Evolutionary conservation across 2,113 vertebrate genomes (phyloP).

Genomic region (Patagioenas fasciata): DNA sequence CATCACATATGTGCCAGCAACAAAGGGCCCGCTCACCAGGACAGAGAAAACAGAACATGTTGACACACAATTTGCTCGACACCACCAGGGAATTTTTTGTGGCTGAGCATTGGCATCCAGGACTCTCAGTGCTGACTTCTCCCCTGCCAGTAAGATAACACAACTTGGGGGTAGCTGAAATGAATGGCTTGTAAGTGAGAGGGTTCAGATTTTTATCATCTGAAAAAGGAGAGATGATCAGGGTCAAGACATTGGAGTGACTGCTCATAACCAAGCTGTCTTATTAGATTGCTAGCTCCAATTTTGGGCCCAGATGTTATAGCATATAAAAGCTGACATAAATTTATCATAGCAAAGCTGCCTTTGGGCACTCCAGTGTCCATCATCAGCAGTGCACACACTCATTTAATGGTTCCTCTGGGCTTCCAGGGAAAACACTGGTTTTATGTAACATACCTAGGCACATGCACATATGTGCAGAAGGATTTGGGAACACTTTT

Average conservation of each 20-base stretch:
- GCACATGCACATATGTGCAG: background rate
- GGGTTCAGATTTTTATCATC: background rate
- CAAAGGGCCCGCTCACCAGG: accelerated
- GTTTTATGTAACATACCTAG: constrained; percentile 33
- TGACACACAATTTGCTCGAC: background rate
- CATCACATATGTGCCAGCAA: background rate
- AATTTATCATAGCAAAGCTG: constrained; percentile 16
- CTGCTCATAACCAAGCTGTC: constrained; percentile 24
- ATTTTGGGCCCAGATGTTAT: constrained; percentile 14
- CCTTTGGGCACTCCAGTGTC: background rate
- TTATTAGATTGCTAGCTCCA: constrained; percentile 12
- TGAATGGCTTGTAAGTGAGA: background rate
- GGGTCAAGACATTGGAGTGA: constrained; percentile 7
- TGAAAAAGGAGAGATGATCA: background rate
- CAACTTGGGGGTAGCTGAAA: background rate
- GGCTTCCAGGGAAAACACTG: constrained; percentile 15
- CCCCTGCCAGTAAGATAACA: accelerated
- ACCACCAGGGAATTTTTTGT: background rate
- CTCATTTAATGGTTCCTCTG: constrained; percentile 19
- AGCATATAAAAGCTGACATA: constrained; percentile 40
- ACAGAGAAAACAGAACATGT: background rate
- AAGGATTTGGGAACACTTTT: background rate
- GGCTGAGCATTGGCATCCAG: background rate
- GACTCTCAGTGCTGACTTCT: background rate
- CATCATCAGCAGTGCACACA: background rate